phyloP scores from a whole-genome alignment of 2,797 vertebrate species.

The Anableps anableps region DNA sequence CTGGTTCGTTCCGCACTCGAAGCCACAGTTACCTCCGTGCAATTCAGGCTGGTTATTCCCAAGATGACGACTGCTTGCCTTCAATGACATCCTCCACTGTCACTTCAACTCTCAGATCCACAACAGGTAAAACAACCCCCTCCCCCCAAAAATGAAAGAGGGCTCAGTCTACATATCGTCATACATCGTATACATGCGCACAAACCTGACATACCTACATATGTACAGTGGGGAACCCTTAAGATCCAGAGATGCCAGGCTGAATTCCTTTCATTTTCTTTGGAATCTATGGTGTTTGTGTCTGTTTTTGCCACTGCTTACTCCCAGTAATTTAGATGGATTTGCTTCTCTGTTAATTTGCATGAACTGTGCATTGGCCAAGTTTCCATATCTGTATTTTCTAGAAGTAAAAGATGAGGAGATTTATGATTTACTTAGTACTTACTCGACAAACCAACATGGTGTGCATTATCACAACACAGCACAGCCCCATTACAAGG shows the following conservation, averaged over 20 bases:
- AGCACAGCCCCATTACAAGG: slow-evolving; percentile 69
- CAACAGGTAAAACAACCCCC: slow-evolving; percentile 91
- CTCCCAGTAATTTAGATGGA: slow-evolving; percentile 65
- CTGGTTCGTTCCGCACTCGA: slow-evolving; percentile 98
- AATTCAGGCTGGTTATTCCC: slow-evolving; percentile 99
- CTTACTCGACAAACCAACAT: background rate
- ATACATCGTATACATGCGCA: slow-evolving; percentile 82
- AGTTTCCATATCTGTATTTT: slow-evolving; percentile 70
- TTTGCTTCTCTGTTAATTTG: slow-evolving; percentile 76
- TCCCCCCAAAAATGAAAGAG: slow-evolving; percentile 74
- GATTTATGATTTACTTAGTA: background rate
- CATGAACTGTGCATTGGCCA: slow-evolving; percentile 76
- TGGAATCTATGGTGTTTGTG: slow-evolving; percentile 66
- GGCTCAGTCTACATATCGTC: slow-evolving; percentile 83
- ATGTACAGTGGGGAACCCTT: slow-evolving; percentile 89
- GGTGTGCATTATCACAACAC: slow-evolving; percentile 34
- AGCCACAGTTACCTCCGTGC: slow-evolving; percentile 99
- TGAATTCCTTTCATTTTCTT: slow-evolving; percentile 73
- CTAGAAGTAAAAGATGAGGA: slow-evolving; percentile 5
- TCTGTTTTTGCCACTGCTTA: slow-evolving; percentile 71
- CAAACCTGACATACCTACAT: slow-evolving; percentile 85
- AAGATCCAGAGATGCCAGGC: slow-evolving; percentile 81
- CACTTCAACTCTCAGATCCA: slow-evolving; percentile 96
- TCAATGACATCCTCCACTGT: slow-evolving; percentile 93
- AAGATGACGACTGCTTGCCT: slow-evolving; percentile 98